Conservation (phyloP, 1,140 invertebrate genomes). For the Drosophila tropicalis region DNA sequence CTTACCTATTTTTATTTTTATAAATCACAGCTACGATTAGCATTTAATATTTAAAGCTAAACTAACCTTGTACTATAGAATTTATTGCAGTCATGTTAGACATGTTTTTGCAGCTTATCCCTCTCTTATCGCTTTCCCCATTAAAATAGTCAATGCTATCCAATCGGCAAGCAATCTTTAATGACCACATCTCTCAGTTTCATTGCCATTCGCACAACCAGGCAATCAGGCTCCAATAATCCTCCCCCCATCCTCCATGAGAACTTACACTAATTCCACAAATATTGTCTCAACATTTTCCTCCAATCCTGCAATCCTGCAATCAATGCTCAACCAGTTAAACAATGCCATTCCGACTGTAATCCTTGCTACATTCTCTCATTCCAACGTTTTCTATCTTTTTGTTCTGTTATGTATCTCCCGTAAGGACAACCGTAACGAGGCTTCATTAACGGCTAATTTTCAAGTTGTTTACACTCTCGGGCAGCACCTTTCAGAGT, state of each 20-base stretch:
- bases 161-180: background rate
- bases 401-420: too few species aligned
- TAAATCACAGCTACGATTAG: too few species aligned
- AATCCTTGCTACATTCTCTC: slow-evolving; percentile 39
- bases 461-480: slow-evolving; percentile 77
- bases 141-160: slow-evolving; percentile 4
- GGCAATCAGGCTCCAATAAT: slow-evolving; percentile 37
- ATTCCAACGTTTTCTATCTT: background rate
- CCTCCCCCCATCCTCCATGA: slow-evolving; percentile 28
- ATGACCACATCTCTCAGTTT: slow-evolving; percentile 5
- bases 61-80: background rate
- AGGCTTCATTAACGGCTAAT: slow-evolving; percentile 79
- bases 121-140: background rate
- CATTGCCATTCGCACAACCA: background rate
- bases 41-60: background rate
- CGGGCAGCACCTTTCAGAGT: slow-evolving; percentile 48
- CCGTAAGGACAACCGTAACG: slow-evolving; percentile 47
- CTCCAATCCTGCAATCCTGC: slow-evolving; percentile 57
- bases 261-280: slow-evolving; percentile 64
- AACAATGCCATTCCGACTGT: slow-evolving; percentile 38
- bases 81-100: background rate
- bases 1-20: too few species aligned
- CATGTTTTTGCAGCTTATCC: background rate
- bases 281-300: slow-evolving; percentile 61
- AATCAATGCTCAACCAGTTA: slow-evolving; percentile 55